A percentile compares a stretch with the other conserved stretches of the same genome.
These are phyloP conservation scores for Drosophila nigrodunni DNA, from an alignment of 1,140 invertebrate genomes.

Conservation along the genomic window DNA sequence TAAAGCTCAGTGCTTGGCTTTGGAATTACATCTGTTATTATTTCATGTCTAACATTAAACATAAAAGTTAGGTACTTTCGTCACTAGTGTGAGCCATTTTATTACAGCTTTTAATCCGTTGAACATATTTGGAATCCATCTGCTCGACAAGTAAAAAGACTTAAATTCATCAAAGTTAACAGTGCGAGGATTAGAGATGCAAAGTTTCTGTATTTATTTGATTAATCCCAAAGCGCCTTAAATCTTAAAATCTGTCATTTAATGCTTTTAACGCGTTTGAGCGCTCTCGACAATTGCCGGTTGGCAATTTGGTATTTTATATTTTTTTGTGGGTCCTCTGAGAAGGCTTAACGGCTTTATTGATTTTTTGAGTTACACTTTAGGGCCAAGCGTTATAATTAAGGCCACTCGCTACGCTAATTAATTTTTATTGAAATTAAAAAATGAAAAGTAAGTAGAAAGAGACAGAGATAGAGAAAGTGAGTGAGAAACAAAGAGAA, in stretches of 20 bases:
- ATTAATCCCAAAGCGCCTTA: slow-evolving; percentile 57
- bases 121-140: neutral
- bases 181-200: neutral
- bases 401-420: slow-evolving; percentile 56
- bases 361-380: slow-evolving; percentile 60
- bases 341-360: slow-evolving; percentile 47
- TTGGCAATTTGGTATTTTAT: slow-evolving; percentile 13
- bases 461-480: no score
- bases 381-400: slow-evolving; percentile 57
- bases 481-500: neutral
- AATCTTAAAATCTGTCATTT: slow-evolving; percentile 27
- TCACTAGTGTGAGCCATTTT: no score
- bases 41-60: no score
- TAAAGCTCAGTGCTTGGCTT: no score
- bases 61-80: no score
- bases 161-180: slow-evolving; percentile 5
- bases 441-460: slow-evolving; percentile 15
- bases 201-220: slow-evolving; percentile 1
- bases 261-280: slow-evolving; percentile 19
- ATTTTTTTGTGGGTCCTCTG: neutral
- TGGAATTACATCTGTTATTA: no score
- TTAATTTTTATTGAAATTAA: slow-evolving; percentile 75
- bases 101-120: no score
- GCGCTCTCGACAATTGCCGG: neutral
- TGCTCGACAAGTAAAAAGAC: neutral